Conservation (phyloP, 2,888 invertebrate genomes). For the Molanna angustata region DNA sequence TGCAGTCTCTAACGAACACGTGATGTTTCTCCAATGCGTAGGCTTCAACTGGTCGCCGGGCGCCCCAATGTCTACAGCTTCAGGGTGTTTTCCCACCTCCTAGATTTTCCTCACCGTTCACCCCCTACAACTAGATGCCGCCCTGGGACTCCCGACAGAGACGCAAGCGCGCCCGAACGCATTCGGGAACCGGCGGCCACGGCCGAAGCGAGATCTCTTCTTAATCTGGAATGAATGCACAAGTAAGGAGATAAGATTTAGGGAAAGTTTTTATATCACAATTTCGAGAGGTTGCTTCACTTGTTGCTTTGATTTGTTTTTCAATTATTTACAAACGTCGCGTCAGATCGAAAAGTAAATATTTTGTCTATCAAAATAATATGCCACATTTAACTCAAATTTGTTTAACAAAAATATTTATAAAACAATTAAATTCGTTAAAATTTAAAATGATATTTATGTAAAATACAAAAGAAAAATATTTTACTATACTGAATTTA, state of each 20-base stretch:
- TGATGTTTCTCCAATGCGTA: constrained; percentile 14
- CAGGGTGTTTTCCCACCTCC: constrained; percentile 13
- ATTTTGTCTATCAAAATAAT: no score
- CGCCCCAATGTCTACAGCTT: constrained; percentile 18
- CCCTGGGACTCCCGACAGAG: constrained; percentile 17
- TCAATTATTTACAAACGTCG: no score
- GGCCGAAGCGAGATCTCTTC: constrained; percentile 42
- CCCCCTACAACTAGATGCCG: constrained; percentile 13
- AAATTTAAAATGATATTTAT: no score
- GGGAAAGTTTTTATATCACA: not conserved
- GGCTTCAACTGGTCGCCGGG: constrained; percentile 21
- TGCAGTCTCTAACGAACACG: constrained; percentile 9
- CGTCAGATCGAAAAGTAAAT: no score
- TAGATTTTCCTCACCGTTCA: not conserved
- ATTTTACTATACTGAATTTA: no score
- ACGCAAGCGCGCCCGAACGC: constrained; percentile 37
- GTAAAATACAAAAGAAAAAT: no score
- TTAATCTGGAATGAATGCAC: constrained; percentile 57
- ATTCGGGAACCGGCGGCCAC: constrained; percentile 42
- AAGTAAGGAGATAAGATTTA: constrained; percentile 35
- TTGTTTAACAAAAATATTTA: no score
- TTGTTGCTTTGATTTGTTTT: no score
- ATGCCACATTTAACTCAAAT: no score
- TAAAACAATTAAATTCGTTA: no score
- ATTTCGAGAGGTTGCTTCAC: no score